These are phyloP conservation scores for Epinotia ramella DNA, from an alignment of 2,888 invertebrate species.

Conservation along the genomic window DNA sequence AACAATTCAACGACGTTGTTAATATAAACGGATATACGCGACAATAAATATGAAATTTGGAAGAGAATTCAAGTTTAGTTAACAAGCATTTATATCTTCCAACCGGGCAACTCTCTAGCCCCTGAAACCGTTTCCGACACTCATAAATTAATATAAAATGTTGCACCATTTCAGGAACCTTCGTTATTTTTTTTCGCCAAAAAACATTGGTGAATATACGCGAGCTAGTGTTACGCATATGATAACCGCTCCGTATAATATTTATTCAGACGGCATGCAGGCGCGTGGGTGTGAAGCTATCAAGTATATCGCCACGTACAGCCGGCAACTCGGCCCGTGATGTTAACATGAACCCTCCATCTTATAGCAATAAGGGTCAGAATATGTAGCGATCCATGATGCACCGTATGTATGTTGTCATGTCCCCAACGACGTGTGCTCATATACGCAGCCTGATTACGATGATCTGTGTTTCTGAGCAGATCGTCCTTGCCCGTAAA, in stretches of 20 bases:
- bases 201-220: slow-evolving; percentile 24
- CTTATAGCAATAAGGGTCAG: slow-evolving; percentile 3
- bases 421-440: slow-evolving; percentile 20
- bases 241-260: slow-evolving; percentile 40
- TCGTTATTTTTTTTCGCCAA: slow-evolving; percentile 20
- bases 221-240: slow-evolving; percentile 40
- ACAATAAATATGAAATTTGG: too few relatives aligned
- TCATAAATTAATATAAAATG: slow-evolving; percentile 25
- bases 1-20: too few relatives aligned
- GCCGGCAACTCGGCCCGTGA: background rate
- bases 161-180: slow-evolving; percentile 12
- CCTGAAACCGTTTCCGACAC: slow-evolving; percentile 21
- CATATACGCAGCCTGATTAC: slow-evolving; percentile 31
- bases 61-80: background rate
- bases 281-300: slow-evolving; percentile 44
- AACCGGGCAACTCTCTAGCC: background rate
- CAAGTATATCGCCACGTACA: slow-evolving; percentile 38
- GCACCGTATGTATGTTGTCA: slow-evolving; percentile 8
- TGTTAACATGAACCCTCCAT: slow-evolving; percentile 19
- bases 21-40: too few relatives aligned
- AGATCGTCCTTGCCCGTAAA: slow-evolving; percentile 14
- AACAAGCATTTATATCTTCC: background rate
- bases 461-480: slow-evolving; percentile 34
- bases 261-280: slow-evolving; percentile 41
- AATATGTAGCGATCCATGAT: background rate